A percentile compares a stretch with the other conserved stretches of the same genome.
phyloP scores from a whole-genome alignment of 2,113 vertebrate species.

The Hemichromis elongatus region DNA sequence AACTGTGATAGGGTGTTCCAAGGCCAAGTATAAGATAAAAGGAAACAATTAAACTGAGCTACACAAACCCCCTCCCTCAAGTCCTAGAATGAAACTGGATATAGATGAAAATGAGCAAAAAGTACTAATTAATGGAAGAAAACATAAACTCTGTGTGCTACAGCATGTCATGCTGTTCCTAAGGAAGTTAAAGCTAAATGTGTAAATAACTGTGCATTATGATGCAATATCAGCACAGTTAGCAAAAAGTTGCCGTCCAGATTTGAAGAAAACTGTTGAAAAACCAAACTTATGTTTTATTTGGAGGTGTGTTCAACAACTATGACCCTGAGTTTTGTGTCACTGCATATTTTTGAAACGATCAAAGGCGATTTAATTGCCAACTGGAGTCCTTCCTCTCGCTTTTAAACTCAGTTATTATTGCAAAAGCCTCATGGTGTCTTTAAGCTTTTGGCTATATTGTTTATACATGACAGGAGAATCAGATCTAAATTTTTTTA shows the following conservation, averaged over 20 bases:
- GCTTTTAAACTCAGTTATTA: not conserved
- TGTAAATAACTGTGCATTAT: not conserved
- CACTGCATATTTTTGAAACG: not conserved
- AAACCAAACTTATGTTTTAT: no score
- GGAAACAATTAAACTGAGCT: not conserved
- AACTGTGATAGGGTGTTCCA: not conserved
- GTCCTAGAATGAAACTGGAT: not conserved
- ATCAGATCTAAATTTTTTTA: not conserved
- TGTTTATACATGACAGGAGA: not conserved
- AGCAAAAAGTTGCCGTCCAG: not conserved
- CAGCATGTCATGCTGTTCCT: not conserved
- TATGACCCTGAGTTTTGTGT: not conserved
- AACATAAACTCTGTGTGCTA: not conserved
- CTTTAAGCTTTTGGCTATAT: not conserved
- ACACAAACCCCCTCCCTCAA: fast-evolving
- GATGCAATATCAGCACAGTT: not conserved
- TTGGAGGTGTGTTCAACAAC: no score
- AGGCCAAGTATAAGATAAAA: not conserved
- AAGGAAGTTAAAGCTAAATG: not conserved
- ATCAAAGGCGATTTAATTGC: not conserved
- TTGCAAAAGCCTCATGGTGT: not conserved
- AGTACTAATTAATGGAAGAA: not conserved
- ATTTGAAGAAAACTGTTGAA: not conserved
- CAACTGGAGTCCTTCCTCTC: not conserved
- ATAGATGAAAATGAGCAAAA: not conserved